Conservation (phyloP, 1,140 invertebrate species). For the Drosophila sp. region DNA sequence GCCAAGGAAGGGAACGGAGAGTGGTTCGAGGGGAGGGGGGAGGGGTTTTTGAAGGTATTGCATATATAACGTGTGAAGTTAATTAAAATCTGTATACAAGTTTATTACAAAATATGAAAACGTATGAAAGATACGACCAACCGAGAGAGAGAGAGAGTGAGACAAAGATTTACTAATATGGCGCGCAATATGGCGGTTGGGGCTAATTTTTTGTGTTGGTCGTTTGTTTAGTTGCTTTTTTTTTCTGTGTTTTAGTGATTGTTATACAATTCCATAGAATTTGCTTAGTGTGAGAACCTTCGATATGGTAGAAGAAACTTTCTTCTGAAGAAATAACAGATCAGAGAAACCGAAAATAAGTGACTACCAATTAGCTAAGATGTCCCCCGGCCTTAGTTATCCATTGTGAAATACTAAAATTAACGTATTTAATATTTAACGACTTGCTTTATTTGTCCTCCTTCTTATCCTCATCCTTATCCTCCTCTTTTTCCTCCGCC, state of each 20-base stretch:
- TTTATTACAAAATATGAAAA: constrained; percentile 81
- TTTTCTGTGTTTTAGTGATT: constrained; percentile 1
- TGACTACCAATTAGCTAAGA: too few species aligned
- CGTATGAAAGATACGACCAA: constrained; percentile 22
- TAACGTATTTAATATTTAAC: too few species aligned
- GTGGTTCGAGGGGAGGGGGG: neutral
- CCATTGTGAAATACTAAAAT: too few species aligned
- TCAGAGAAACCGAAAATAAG: neutral
- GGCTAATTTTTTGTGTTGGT: neutral
- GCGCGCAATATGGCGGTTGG: constrained; percentile 31
- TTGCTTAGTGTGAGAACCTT: constrained; percentile 14
- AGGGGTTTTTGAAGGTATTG: constrained; percentile 29
- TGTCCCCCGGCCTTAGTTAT: too few species aligned
- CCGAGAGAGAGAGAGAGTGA: constrained; percentile 18
- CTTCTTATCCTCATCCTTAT: too few species aligned
- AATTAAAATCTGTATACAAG: constrained; percentile 74
- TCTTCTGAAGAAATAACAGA: neutral
- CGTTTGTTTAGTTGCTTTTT: neutral
- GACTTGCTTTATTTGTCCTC: too few species aligned
- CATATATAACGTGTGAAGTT: constrained; percentile 77
- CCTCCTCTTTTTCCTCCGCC: too few species aligned
- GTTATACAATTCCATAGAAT: constrained; percentile 10
- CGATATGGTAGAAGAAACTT: neutral
- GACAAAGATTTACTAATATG: constrained; percentile 31
- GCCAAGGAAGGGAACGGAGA: neutral